Base-by-base conservation (phyloP, 2,888 invertebrate genomes). In the Eilema depressum region DNA sequence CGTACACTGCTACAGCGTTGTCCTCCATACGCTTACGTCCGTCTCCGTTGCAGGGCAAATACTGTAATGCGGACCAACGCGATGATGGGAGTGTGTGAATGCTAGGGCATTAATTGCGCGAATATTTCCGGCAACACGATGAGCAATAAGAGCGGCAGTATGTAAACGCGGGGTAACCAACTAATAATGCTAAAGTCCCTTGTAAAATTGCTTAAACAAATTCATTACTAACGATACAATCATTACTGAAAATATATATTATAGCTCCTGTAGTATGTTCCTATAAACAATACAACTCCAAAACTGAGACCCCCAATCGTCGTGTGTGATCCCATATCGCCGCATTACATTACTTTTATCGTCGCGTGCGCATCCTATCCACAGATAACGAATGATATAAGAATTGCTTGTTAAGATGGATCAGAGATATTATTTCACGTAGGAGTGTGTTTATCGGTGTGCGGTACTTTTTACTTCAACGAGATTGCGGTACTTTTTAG, bases 321-420 rank as follows among this genome's bases (percentile, higher is more conserved):
- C 81, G 81, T 81, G 81, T 81, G 81, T 80, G 81, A 81, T 81
- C 81, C 83, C 69, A 75, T 78, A 81, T 76, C 81, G 66, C 62
- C 81, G 74, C 79, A 82, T 80, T 57, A 69, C 83, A 78, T 82
- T 78, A 75, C 77, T 80, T 82, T 82, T 80, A 81, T 75, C 81
- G 81, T 70, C 81, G 83, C 81, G 81, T 81, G 81, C 81, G 81
- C 83, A 73, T 57, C 71, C 72, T 70, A 73, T 73, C 69, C 33
- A 60, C 56, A 74, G 81, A 81, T 81, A 75, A 75, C 75, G 74
- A 73, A 66, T 75, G 77, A 81, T 82, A 70, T 66, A 74, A 82
- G 71, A 72, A 72, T 71, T 57, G 79, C 83, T 81, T 80, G 83
- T 81, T 80, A 82, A 76, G 76, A 80, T 74, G 41, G 26, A 70